Percentiles rank a stretch among this genome's conserved stretches.
These are phyloP conservation scores for Microhierax caerulescens DNA, from an alignment of 2,797 vertebrate genomes.

Conservation along the genomic window DNA sequence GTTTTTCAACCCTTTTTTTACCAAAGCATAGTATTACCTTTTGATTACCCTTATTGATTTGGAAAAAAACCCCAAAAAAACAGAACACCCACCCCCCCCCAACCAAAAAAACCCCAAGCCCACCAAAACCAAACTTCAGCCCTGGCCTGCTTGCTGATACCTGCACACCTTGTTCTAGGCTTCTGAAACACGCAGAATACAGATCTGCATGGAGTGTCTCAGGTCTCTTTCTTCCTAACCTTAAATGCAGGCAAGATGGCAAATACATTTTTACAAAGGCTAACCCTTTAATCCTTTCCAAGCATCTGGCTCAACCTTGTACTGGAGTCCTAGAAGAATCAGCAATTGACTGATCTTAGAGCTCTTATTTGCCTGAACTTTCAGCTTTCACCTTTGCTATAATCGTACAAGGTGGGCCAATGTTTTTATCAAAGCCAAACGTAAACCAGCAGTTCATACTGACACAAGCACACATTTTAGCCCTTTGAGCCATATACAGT, in stretches of 20 bases:
- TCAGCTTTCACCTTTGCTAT: neutral
- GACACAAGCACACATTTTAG: neutral
- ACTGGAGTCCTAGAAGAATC: neutral
- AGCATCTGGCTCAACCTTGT: neutral
- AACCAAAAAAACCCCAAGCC: neutral
- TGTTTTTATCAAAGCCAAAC: neutral
- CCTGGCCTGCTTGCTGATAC: neutral
- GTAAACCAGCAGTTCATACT: neutral
- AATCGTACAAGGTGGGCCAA: neutral
- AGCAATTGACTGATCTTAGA: neutral
- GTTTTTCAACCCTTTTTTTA: neutral
- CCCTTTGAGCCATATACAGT: neutral
- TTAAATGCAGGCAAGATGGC: neutral
- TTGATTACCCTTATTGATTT: neutral
- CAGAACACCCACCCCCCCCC: no score
- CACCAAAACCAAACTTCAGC: neutral
- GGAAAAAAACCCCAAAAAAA: neutral
- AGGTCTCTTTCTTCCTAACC: neutral
- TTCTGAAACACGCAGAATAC: neutral
- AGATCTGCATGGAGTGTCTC: neutral
- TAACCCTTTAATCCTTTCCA: neutral
- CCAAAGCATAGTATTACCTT: no score
- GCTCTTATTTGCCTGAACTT: neutral
- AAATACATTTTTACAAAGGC: neutral
- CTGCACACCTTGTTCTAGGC: neutral